phyloP scores from a whole-genome alignment of 2,113 vertebrate genomes.

The Lagopus leucura region DNA sequence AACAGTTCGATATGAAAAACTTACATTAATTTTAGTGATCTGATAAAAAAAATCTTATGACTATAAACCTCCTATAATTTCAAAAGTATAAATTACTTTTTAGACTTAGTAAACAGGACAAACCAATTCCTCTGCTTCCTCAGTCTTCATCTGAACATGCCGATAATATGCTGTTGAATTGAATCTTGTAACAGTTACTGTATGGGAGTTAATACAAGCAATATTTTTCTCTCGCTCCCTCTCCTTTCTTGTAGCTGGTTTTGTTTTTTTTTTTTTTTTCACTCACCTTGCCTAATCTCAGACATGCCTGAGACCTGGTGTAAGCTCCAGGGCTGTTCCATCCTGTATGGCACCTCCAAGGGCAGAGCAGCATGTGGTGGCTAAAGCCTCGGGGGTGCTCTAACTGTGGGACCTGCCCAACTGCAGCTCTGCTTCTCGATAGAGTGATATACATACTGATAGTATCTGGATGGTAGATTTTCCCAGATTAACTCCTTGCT shows the following conservation, averaged over 20 bases:
- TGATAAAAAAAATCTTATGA: background rate
- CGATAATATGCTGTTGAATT: background rate
- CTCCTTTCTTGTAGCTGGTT: background rate
- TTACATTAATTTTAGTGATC: background rate
- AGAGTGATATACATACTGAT: too few relatives aligned
- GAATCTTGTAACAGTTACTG: background rate
- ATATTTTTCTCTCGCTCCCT: background rate
- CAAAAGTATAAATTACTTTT: background rate
- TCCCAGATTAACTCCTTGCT: background rate
- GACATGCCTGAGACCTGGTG: rapidly evolving
- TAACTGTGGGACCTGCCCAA: rapidly evolving
- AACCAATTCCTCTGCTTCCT: background rate
- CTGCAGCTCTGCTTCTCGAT: rapidly evolving
- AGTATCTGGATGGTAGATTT: background rate
- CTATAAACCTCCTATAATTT: background rate
- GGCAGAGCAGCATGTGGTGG: rapidly evolving
- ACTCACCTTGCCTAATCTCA: background rate
- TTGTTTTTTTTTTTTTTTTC: background rate
- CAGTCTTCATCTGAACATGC: background rate
- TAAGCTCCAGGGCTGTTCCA: background rate
- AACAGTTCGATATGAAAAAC: background rate
- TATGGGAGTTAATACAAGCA: too few relatives aligned
- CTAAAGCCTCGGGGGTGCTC: background rate
- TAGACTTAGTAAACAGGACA: background rate
- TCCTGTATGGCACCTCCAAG: background rate